Evolutionary conservation across 1,140 invertebrate species (phyloP).

Genomic region (Drosophila guanche): DNA sequence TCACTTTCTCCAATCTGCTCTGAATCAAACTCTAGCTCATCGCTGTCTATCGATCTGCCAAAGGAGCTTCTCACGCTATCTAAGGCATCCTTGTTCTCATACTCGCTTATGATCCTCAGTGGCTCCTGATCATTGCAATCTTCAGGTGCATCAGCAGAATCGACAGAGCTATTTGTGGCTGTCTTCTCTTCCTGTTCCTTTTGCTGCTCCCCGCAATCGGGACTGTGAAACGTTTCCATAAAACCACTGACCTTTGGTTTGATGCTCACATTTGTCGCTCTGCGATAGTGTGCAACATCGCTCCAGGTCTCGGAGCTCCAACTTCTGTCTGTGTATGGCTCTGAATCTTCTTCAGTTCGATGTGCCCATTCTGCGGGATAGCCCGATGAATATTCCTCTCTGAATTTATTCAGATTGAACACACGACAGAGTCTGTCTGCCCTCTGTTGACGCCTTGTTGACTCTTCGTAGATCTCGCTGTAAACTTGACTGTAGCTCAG

Average conservation of each 20-base stretch:
- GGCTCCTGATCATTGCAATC: constrained; percentile 1
- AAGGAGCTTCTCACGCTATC: constrained; percentile 4
- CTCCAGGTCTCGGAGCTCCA: not conserved
- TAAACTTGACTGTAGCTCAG: constrained; percentile 65
- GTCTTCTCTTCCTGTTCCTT: not conserved
- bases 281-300: not conserved
- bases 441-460: constrained; percentile 44
- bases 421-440: constrained; percentile 32
- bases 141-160: not conserved
- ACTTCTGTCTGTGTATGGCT: not conserved
- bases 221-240: too few species aligned
- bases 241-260: too few species aligned
- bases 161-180: not conserved
- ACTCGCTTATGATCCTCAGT: constrained; percentile 1
- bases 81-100: not conserved
- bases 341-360: not conserved
- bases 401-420: constrained; percentile 28
- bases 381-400: not conserved
- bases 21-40: not conserved
- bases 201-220: too few species aligned
- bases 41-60: constrained; percentile 8
- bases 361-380: not conserved
- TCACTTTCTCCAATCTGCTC: not conserved
- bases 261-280: too few species aligned
- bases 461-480: constrained; percentile 65